These are phyloP conservation scores for Pantherophis vulpinus DNA, from an alignment of 2,797 vertebrate species.

Conservation along the genomic window DNA sequence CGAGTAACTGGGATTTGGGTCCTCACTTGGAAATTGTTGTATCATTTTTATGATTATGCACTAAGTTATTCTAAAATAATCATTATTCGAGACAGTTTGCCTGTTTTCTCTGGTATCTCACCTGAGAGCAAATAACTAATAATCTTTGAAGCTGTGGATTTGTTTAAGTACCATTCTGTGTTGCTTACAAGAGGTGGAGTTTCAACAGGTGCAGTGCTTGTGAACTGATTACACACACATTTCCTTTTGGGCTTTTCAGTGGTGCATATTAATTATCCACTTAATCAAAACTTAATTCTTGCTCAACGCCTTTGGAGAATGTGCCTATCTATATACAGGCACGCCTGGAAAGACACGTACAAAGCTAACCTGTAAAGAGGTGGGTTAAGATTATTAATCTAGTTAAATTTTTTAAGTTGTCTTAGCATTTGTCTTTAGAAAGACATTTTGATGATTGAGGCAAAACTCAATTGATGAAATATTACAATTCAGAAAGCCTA, in stretches of 20 bases:
- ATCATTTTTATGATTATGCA: not conserved
- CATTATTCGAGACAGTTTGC: too few relatives aligned
- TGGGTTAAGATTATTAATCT: not conserved
- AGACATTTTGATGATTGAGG: not conserved
- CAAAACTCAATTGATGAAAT: not conserved
- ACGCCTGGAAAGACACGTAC: not conserved
- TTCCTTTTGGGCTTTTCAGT: too few relatives aligned
- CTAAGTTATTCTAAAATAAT: not conserved
- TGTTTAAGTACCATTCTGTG: not conserved
- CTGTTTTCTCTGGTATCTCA: too few relatives aligned
- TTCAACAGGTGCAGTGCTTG: too few relatives aligned
- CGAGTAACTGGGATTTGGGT: not conserved
- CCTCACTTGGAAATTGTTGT: not conserved
- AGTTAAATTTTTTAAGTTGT: not conserved
- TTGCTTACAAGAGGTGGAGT: not conserved
- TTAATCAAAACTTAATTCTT: not conserved
- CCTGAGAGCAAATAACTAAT: too few relatives aligned
- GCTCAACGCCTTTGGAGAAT: not conserved
- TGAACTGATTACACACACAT: too few relatives aligned
- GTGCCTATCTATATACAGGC: not conserved
- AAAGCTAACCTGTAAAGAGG: not conserved
- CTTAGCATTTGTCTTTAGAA: not conserved
- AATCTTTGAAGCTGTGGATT: constrained; percentile 69
- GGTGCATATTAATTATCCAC: not conserved
- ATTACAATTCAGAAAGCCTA: not conserved